Percentiles rank a stretch among this genome's conserved stretches.
Conservation (phyloP, 2,888 invertebrate genomes). For the Drosophila borealis region DNA sequence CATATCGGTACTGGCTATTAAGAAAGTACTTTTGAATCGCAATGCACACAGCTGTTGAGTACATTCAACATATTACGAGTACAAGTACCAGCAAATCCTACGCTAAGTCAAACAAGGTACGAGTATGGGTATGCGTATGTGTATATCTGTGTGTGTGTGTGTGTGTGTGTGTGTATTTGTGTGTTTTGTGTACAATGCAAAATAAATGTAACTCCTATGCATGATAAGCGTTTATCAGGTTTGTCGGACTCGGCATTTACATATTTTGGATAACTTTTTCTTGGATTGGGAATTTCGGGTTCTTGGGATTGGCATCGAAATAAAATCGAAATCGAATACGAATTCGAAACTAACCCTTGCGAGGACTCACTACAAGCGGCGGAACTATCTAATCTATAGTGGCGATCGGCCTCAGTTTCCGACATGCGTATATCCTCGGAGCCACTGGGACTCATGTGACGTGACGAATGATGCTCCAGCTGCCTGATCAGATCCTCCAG, state of each 20-base stretch:
- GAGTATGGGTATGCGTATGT: conserved; percentile 8
- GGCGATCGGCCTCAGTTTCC: conserved; percentile 95
- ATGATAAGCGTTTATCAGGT: conserved; percentile 50
- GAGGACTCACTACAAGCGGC: conserved; percentile 90
- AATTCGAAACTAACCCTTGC: conserved; percentile 87
- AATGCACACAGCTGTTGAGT: conserved; percentile 44
- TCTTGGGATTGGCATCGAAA: conserved; percentile 19
- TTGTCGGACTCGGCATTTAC: conserved; percentile 47
- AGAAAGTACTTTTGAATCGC: conserved; percentile 37
- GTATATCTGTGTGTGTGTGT: conserved; percentile 5
- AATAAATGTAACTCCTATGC: conserved; percentile 61
- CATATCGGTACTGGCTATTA: conserved; percentile 49
- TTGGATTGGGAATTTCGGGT: conserved; percentile 10
- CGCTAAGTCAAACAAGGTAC: conserved; percentile 46
- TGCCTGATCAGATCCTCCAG: conserved; percentile 95
- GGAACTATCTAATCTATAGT: conserved; percentile 93
- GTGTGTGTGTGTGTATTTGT: conserved; percentile 4
- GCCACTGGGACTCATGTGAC: conserved; percentile 95
- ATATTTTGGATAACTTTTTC: conserved; percentile 1
- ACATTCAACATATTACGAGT: conserved; percentile 41
- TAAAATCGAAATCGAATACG: conserved; percentile 19
- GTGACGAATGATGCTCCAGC: conserved; percentile 93
- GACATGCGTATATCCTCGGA: conserved; percentile 94
- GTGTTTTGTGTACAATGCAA: conserved; percentile 43
- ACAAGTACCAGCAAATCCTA: conserved; percentile 48